Conservation (phyloP, 2,888 invertebrate species). For the Acronicta psi region DNA sequence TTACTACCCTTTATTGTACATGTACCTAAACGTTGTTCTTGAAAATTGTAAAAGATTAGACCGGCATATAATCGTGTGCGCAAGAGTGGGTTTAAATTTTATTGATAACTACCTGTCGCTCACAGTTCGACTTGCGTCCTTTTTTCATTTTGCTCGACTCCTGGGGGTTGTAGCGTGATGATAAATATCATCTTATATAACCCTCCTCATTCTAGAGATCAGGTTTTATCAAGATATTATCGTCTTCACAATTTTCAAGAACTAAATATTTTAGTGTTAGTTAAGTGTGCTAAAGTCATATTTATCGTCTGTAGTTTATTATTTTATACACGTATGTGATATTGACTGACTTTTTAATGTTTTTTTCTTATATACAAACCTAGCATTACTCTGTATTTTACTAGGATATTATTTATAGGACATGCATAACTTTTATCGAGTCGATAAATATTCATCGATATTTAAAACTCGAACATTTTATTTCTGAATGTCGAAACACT, state of each 20-base stretch:
- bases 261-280: constrained; percentile 7
- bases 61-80: too few species aligned
- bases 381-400: constrained; percentile 50
- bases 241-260: background rate
- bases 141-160: too few species aligned
- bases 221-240: too few species aligned
- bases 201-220: too few species aligned
- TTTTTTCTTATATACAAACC: constrained; percentile 38
- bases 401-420: constrained; percentile 46
- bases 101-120: too few species aligned
- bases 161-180: too few species aligned
- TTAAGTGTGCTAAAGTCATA: constrained; percentile 39
- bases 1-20: background rate
- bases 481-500: constrained; percentile 25
- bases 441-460: constrained; percentile 31
- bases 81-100: too few species aligned
- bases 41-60: constrained; percentile 4
- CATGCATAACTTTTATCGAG: constrained; percentile 22
- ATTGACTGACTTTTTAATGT: constrained; percentile 64
- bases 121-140: too few species aligned
- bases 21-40: background rate
- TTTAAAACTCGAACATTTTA: constrained; percentile 1
- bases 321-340: constrained; percentile 59
- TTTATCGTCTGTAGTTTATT: constrained; percentile 44
- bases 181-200: too few species aligned